Percentiles rank a stretch among this genome's conserved stretches.
Conservation (phyloP, 2,113 vertebrate genomes). For the Lathamus discolor region DNA sequence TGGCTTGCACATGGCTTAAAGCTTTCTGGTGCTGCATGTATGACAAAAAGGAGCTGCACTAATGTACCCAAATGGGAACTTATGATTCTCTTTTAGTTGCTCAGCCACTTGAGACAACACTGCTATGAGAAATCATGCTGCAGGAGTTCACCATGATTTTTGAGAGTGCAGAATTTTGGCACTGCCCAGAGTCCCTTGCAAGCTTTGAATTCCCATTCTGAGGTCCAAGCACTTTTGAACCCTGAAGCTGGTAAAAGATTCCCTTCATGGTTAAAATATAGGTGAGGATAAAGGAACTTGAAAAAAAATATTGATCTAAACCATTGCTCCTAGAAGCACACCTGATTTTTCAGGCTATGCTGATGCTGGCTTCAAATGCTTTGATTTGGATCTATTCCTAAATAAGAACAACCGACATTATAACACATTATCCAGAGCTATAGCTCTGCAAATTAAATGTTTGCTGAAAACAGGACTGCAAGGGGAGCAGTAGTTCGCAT, state of each 20-base stretch:
- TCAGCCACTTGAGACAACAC: background rate
- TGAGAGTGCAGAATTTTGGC: background rate
- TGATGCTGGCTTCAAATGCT: background rate
- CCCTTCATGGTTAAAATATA: background rate
- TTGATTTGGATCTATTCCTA: constrained; percentile 8
- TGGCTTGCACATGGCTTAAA: background rate
- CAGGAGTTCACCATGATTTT: background rate
- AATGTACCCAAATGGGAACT: background rate
- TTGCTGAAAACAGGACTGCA: constrained; percentile 11
- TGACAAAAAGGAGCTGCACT: background rate
- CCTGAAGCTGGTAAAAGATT: background rate
- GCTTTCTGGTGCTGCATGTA: background rate
- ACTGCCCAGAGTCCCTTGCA: background rate
- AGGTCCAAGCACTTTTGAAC: background rate
- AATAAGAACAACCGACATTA: background rate
- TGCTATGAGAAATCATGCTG: background rate
- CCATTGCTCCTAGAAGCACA: background rate
- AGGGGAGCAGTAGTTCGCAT: background rate
- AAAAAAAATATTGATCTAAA: background rate
- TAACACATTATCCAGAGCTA: background rate
- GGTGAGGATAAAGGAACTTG: background rate
- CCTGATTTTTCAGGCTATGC: background rate
- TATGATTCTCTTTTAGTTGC: background rate
- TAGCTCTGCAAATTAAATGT: constrained; percentile 31
- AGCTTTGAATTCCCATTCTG: background rate